Conservation (phyloP, 2,113 vertebrate genomes). For the Epinephelus moara region DNA sequence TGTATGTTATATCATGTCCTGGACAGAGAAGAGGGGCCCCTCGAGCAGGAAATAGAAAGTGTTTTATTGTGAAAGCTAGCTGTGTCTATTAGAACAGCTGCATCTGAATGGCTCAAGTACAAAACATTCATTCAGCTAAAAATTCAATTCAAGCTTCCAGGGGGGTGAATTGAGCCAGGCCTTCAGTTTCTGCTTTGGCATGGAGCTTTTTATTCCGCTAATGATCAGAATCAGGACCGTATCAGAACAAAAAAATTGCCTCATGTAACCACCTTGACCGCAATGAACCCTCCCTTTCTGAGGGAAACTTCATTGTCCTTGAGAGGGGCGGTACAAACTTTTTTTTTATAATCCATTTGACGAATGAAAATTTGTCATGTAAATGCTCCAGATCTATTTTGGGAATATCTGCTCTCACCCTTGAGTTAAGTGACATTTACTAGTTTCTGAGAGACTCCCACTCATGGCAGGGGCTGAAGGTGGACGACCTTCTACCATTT, state of each 20-base stretch:
- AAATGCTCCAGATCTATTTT: slow-evolving; percentile 47
- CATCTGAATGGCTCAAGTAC: slow-evolving; percentile 36
- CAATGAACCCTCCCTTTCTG: slow-evolving; percentile 5
- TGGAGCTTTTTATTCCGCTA: slow-evolving; percentile 17
- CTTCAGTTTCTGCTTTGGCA: slow-evolving; percentile 20
- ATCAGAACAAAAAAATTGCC: slow-evolving; percentile 2
- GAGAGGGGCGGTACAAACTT: slow-evolving; percentile 9
- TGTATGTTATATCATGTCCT: slow-evolving; percentile 10
- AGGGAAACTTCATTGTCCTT: slow-evolving; percentile 51
- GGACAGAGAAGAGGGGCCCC: slow-evolving; percentile 3
- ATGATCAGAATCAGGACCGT: slow-evolving; percentile 17
- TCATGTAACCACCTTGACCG: not conserved
- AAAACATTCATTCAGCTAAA: slow-evolving; percentile 54
- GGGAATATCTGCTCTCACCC: slow-evolving; percentile 30
- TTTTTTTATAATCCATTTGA: slow-evolving; percentile 43
- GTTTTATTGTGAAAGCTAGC: slow-evolving; percentile 36
- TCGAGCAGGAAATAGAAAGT: slow-evolving; percentile 14
- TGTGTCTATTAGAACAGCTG: slow-evolving; percentile 46
- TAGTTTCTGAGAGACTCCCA: slow-evolving; percentile 41
- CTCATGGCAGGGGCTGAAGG: slow-evolving; percentile 19
- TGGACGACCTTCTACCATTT: slow-evolving; percentile 53
- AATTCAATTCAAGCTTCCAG: slow-evolving; percentile 20
- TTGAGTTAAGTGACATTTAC: slow-evolving; percentile 55
- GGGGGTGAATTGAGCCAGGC: slow-evolving; percentile 7
- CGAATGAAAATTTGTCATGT: slow-evolving; percentile 44